Conservation (phyloP, 1,140 invertebrate genomes). For the Protaetia brevitarsis region DNA sequence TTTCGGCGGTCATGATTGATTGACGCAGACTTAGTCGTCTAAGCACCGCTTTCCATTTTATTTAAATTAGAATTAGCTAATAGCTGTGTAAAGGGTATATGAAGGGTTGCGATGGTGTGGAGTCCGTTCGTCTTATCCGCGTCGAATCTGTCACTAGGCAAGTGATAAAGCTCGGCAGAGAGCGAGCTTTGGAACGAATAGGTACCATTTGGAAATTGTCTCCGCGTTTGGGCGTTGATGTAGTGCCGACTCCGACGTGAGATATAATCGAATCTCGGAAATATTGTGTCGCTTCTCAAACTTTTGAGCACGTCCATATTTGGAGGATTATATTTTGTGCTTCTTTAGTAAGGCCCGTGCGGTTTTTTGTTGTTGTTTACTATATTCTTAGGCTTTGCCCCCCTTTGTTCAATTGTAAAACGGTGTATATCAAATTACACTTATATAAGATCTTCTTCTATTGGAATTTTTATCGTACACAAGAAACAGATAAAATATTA, state of each 20-base stretch:
- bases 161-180: constrained; percentile 18
- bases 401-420: too few relatives aligned
- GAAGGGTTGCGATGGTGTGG: background rate
- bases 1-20: background rate
- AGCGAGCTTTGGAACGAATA: constrained; percentile 31
- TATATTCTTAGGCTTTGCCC: too few relatives aligned
- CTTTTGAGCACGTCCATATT: background rate
- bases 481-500: too few relatives aligned
- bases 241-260: constrained; percentile 30
- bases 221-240: constrained; percentile 36
- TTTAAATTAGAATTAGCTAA: constrained; percentile 16
- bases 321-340: too few relatives aligned
- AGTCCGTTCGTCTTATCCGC: background rate
- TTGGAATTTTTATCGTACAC: too few relatives aligned
- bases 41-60: constrained; percentile 20
- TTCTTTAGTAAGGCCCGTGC: too few relatives aligned
- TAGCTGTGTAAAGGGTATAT: background rate
- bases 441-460: too few relatives aligned
- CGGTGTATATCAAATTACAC: too few relatives aligned
- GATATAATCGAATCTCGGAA: background rate
- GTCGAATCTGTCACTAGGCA: background rate
- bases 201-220: constrained; percentile 40
- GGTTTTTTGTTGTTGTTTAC: too few relatives aligned
- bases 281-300: background rate
- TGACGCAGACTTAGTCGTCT: background rate